Evolutionary conservation across 2,113 vertebrate species (phyloP).

Genomic region (zebrafish (Danio rerio)): DNA sequence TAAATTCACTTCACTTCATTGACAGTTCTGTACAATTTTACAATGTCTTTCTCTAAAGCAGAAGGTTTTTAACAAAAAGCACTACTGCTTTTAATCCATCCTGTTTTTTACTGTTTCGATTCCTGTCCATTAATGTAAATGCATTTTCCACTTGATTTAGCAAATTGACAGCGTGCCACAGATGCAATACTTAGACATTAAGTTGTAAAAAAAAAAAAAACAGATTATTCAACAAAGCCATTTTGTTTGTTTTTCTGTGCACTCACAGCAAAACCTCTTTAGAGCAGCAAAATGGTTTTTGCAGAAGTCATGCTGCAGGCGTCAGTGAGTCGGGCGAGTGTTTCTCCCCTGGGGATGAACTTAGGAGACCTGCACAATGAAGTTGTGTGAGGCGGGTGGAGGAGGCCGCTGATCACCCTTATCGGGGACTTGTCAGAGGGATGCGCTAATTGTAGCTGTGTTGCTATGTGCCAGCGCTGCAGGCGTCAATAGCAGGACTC

Average conservation of each 20-base stretch:
- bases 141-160: too few species aligned
- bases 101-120: too few species aligned
- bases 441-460: constrained; percentile 54
- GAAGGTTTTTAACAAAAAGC: too few species aligned
- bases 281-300: background rate
- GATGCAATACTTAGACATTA: too few species aligned
- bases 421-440: constrained; percentile 61
- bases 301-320: background rate
- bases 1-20: too few species aligned
- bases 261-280: background rate
- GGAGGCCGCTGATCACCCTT: constrained; percentile 45
- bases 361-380: constrained; percentile 48
- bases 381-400: constrained; percentile 32
- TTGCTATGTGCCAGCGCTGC: constrained; percentile 42
- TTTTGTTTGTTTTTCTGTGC: background rate
- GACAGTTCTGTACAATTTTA: too few species aligned
- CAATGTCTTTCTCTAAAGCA: too few species aligned
- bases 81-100: too few species aligned
- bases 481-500: constrained; percentile 45
- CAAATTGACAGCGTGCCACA: too few species aligned
- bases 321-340: background rate
- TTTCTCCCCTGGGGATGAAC: background rate
- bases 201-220: background rate
- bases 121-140: too few species aligned
- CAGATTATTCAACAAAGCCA: background rate